Evolutionary conservation across 2,888 invertebrate species (phyloP).

Genomic region (Diarsia rubi): DNA sequence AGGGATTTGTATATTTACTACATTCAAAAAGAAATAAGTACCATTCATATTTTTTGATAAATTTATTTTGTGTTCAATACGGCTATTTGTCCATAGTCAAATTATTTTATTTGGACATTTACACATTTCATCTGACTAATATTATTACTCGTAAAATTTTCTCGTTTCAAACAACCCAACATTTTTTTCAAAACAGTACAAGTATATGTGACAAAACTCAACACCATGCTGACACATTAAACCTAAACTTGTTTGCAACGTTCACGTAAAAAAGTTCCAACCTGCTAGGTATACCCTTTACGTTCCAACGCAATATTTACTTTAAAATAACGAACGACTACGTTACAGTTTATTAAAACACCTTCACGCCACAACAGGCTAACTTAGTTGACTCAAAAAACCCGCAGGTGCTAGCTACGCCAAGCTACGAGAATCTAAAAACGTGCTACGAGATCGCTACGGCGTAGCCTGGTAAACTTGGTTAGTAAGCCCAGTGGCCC

Average conservation of each 20-base stretch:
- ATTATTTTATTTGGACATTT: background rate
- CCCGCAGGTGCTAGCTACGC: constrained; percentile 20
- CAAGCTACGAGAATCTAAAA: constrained; percentile 34
- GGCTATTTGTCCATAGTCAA: background rate
- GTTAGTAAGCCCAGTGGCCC: constrained; percentile 51
- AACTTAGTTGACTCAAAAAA: constrained; percentile 38
- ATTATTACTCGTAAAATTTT: too few relatives aligned
- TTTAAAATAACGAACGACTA: constrained; percentile 40
- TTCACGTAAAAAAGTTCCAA: constrained; percentile 30
- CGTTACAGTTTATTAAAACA: constrained; percentile 42
- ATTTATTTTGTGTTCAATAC: background rate
- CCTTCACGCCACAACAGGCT: constrained; percentile 34
- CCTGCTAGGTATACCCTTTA: constrained; percentile 14
- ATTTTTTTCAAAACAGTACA: background rate
- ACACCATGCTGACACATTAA: constrained; percentile 25
- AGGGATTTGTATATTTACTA: background rate
- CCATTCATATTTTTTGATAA: background rate
- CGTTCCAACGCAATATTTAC: constrained; percentile 33
- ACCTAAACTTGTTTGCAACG: constrained; percentile 30
- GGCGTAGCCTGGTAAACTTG: constrained; percentile 55
- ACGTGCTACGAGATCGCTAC: constrained; percentile 59
- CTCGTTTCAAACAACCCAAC: background rate
- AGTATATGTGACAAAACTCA: constrained; percentile 23
- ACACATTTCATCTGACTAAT: too few relatives aligned
- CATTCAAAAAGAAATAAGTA: background rate